These are phyloP conservation scores for Azemiops feae DNA, from an alignment of 2,113 vertebrate genomes.

Conservation along the genomic window DNA sequence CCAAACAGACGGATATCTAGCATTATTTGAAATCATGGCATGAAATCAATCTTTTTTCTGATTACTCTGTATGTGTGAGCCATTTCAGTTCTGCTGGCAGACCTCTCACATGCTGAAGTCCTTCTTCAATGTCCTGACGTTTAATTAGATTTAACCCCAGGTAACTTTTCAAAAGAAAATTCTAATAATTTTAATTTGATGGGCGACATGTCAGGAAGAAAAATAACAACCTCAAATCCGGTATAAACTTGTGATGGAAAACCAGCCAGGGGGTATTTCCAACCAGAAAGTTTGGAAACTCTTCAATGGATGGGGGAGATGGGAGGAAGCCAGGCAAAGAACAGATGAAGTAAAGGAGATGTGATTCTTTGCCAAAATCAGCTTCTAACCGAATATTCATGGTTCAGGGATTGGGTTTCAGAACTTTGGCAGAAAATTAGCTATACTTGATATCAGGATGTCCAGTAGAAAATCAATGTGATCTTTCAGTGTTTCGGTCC, in stretches of 20 bases:
- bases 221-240: conserved; percentile 55
- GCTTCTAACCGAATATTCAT: conserved; percentile 45
- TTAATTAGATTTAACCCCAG: conserved; percentile 70
- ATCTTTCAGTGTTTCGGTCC: neutral
- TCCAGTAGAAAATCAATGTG: conserved; percentile 3
- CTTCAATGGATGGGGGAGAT: conserved; percentile 47
- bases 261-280: conserved; percentile 68
- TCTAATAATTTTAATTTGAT: conserved; percentile 66
- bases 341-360: conserved; percentile 33
- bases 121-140: conserved; percentile 33
- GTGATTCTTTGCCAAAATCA: conserved; percentile 43
- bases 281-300: conserved; percentile 64
- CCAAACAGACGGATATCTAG: conserved; percentile 16
- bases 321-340: neutral
- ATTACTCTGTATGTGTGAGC: conserved; percentile 14
- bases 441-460: conserved; percentile 21
- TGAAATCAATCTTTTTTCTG: conserved; percentile 52
- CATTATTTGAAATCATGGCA: conserved; percentile 40
- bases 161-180: conserved; percentile 72
- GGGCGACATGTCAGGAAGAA: conserved; percentile 59
- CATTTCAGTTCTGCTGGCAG: conserved; percentile 42
- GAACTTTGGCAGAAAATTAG: conserved; percentile 45
- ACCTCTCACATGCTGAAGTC: conserved; percentile 50
- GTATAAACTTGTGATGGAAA: conserved; percentile 62
- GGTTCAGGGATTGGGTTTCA: conserved; percentile 48